phyloP scores from a whole-genome alignment of 2,113 vertebrate genomes.

The Xiphophorus maculatus region DNA sequence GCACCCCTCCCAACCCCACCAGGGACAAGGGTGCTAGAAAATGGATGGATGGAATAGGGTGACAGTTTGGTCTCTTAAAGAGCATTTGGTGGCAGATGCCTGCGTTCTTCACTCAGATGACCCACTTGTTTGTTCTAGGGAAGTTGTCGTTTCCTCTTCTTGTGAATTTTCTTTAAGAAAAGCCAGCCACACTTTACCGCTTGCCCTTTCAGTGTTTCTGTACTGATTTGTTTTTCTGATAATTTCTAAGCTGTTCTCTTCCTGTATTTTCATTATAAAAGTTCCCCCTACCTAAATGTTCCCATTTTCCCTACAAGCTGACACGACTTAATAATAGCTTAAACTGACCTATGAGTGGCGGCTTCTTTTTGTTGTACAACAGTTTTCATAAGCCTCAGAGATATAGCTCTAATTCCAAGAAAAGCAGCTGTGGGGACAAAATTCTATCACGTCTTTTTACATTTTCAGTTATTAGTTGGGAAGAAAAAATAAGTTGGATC shows the following conservation, averaged over 20 bases:
- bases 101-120: not conserved
- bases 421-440: conserved; percentile 10
- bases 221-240: conserved; percentile 29
- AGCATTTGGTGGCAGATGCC: not conserved
- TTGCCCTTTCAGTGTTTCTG: not conserved
- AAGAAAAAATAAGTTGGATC: not conserved
- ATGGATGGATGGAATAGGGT: too few relatives aligned
- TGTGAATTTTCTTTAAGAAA: conserved; percentile 5
- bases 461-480: conserved; percentile 2
- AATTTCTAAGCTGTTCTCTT: conserved; percentile 20
- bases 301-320: conserved; percentile 13
- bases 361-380: conserved; percentile 49
- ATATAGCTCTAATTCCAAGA: conserved; percentile 21
- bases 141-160: not conserved
- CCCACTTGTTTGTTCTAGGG: not conserved
- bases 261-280: conserved; percentile 37
- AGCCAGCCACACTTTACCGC: not conserved
- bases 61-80: not conserved
- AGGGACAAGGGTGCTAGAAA: too few relatives aligned
- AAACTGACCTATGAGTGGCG: conserved; percentile 36
- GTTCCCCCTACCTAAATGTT: conserved; percentile 29
- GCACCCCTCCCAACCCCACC: too few relatives aligned
- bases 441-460: not conserved
- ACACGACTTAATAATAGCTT: conserved; percentile 47
- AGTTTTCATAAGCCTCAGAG: conserved; percentile 39